A percentile compares a stretch with the other conserved stretches of the same genome.
phyloP scores from a whole-genome alignment of 2,797 vertebrate species.

The Fistularia tabacaria region DNA sequence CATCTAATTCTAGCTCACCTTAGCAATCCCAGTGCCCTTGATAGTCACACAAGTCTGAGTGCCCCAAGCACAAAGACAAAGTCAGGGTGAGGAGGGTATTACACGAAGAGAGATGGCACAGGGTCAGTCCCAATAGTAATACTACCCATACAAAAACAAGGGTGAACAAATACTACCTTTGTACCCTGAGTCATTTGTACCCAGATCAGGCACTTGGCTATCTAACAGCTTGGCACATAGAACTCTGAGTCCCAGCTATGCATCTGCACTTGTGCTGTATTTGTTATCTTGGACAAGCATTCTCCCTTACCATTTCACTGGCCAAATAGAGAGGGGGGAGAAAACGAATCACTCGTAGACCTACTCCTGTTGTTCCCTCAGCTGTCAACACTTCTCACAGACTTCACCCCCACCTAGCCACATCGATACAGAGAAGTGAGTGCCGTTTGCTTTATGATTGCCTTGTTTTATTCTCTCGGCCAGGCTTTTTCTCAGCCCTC shows the following conservation, averaged over 20 bases:
- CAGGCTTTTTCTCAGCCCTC: constrained; percentile 61
- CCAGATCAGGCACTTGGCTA: constrained; percentile 55
- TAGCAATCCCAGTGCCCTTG: constrained; percentile 3
- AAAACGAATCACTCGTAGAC: constrained; percentile 70
- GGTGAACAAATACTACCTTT: constrained; percentile 73
- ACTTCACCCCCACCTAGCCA: constrained; percentile 66
- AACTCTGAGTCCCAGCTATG: constrained; percentile 50
- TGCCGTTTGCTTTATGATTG: constrained; percentile 79
- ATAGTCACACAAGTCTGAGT: constrained; percentile 19
- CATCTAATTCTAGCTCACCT: constrained; percentile 24
- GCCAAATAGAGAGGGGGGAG: constrained; percentile 68
- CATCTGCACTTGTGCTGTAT: constrained; percentile 64
- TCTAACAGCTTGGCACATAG: constrained; percentile 57
- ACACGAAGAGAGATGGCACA: constrained; percentile 33
- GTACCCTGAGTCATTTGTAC: constrained; percentile 70
- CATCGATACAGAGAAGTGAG: constrained; percentile 78
- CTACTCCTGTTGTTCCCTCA: constrained; percentile 72
- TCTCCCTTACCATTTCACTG: constrained; percentile 63
- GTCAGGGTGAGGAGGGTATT: constrained; percentile 14
- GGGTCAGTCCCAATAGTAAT: constrained; percentile 50
- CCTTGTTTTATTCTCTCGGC: constrained; percentile 73
- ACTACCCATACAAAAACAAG: constrained; percentile 66
- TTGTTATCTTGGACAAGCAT: constrained; percentile 70
- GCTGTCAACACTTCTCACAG: constrained; percentile 73
- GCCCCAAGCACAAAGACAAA: constrained; percentile 10